phyloP scores from a whole-genome alignment of 1,140 invertebrate genomes.

The Pseudomyrmex cubaensis region DNA sequence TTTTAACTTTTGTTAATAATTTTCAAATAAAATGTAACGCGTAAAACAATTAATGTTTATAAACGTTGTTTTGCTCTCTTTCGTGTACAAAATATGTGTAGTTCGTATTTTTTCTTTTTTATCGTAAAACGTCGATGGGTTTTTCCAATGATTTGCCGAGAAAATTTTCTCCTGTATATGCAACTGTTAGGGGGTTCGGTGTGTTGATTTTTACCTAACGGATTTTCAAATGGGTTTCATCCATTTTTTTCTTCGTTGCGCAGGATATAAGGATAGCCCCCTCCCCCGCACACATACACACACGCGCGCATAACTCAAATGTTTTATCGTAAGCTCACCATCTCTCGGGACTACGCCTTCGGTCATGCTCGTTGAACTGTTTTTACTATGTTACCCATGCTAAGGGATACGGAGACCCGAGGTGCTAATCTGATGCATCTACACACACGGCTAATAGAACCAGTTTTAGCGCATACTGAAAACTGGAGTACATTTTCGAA shows the following conservation, averaged over 20 bases:
- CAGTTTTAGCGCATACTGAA: constrained; percentile 57
- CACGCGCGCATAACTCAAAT: constrained; percentile 71
- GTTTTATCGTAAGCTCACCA: constrained; percentile 72
- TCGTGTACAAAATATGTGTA: no score
- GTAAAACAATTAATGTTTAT: no score
- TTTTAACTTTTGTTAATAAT: no score
- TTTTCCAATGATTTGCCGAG: no score
- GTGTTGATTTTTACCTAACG: not conserved
- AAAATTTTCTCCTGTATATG: no score
- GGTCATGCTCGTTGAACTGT: constrained; percentile 71
- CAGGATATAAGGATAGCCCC: constrained; percentile 67
- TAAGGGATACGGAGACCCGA: constrained; percentile 55
- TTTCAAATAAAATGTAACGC: no score
- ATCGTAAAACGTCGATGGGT: no score
- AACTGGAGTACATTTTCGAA: constrained; percentile 37
- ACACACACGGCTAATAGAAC: constrained; percentile 41
- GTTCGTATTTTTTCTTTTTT: no score
- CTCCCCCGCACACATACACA: constrained; percentile 27
- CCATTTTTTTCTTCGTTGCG: constrained; percentile 60
- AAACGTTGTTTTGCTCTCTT: no score
- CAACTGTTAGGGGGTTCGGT: no score
- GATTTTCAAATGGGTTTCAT: constrained; percentile 60
- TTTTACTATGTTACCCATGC: constrained; percentile 73
- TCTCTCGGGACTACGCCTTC: constrained; percentile 71
- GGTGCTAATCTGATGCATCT: constrained; percentile 73